Percentiles rank a stretch among this genome's conserved stretches.
Evolutionary conservation across 2,888 invertebrate genomes (phyloP).

Genomic region (Archips crataeganus): DNA sequence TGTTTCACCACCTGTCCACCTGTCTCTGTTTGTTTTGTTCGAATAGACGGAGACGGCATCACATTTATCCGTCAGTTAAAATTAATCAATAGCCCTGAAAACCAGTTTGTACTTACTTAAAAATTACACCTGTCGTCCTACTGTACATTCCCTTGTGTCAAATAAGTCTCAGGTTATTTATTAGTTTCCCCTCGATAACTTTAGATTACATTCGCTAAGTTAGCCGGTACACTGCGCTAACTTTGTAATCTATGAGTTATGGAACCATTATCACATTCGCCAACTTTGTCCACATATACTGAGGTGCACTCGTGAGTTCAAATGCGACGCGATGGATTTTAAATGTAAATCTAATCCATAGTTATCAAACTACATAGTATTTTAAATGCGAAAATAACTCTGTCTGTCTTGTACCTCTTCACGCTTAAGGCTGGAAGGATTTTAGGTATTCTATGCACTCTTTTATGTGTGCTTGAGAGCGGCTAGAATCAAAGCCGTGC

Average conservation of each 20-base stretch:
- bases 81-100: no score
- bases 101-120: no score
- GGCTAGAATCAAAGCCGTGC: no score
- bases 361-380: no score
- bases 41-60: no score
- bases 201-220: constrained; percentile 3
- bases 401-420: neutral
- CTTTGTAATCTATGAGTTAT: constrained; percentile 11
- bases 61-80: no score
- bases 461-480: no score
- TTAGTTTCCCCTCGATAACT: no score
- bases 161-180: neutral
- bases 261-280: constrained; percentile 23
- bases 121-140: neutral
- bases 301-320: neutral
- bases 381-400: neutral
- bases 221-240: constrained; percentile 7
- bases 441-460: no score
- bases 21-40: no score
- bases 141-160: neutral
- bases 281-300: constrained; percentile 21
- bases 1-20: no score
- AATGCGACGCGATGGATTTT: neutral
- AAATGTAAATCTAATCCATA: neutral
- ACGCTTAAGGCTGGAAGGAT: no score